Evolutionary conservation across 1,140 invertebrate genomes (phyloP).

Genomic region (Cardiocondyla obscurior): DNA sequence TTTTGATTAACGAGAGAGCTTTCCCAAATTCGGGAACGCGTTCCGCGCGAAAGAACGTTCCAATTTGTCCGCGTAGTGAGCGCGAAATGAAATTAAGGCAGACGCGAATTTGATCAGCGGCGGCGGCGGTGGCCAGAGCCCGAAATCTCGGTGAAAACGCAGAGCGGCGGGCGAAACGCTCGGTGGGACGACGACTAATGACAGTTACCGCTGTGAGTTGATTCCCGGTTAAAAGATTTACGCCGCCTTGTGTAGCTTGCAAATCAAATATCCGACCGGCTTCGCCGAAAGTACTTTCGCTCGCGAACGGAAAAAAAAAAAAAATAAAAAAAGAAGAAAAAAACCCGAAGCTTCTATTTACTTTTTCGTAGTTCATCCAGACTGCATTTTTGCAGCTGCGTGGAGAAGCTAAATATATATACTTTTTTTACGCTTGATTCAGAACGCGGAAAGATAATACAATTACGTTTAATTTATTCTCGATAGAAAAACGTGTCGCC

Average conservation of each 20-base stretch:
- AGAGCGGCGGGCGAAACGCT: conserved; percentile 17
- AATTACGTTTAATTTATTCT: neutral
- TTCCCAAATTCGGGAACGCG: conserved; percentile 27
- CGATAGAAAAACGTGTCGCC: neutral
- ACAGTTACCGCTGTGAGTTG: conserved; percentile 54
- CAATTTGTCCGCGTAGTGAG: conserved; percentile 57
- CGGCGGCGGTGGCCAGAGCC: conserved; percentile 4
- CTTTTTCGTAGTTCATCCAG: neutral
- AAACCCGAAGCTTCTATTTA: conserved; percentile 9
- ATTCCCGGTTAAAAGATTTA: conserved; percentile 53
- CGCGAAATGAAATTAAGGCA: conserved; percentile 58
- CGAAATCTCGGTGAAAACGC: conserved; percentile 60
- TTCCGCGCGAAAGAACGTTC: conserved; percentile 55
- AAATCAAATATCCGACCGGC: conserved; percentile 40
- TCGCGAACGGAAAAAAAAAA: conserved; percentile 14
- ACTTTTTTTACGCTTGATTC: neutral
- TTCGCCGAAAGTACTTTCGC: conserved; percentile 11
- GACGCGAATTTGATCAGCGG: conserved; percentile 59
- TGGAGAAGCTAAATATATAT: neutral
- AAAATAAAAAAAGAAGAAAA: too few relatives aligned
- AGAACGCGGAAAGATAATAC: neutral
- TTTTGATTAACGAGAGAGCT: conserved; percentile 56
- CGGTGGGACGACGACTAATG: conserved; percentile 42
- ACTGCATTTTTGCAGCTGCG: neutral
- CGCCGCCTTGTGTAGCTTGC: conserved; percentile 45